A percentile compares a stretch with the other conserved stretches of the same genome.
These are phyloP conservation scores for Venustoraphidia nigricollis DNA, from an alignment of 2,888 invertebrate species.

Conservation along the genomic window DNA sequence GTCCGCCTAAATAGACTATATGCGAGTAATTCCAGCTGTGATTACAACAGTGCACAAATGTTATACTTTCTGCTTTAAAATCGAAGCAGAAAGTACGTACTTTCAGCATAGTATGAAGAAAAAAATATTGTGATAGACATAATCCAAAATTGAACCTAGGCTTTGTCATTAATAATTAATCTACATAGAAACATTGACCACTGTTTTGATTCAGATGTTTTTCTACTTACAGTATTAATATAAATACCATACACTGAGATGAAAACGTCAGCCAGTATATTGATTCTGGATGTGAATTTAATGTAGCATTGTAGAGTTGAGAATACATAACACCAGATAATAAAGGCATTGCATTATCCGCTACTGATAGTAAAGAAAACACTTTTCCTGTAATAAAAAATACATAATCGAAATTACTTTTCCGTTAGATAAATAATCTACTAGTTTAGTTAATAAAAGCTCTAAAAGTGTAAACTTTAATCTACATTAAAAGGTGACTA, in stretches of 20 bases:
- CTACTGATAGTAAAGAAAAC: conserved; percentile 61
- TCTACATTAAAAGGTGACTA: too few species aligned
- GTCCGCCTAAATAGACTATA: too few species aligned
- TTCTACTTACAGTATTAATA: conserved; percentile 48
- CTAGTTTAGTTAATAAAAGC: neutral
- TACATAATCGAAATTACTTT: neutral
- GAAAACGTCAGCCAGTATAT: conserved; percentile 58
- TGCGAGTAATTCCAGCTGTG: too few species aligned
- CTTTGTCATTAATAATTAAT: too few species aligned
- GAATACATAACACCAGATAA: conserved; percentile 58
- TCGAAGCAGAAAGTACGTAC: too few species aligned
- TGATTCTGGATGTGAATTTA: conserved; percentile 37
- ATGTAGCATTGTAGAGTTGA: conserved; percentile 54
- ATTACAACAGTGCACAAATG: too few species aligned
- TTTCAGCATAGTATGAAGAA: too few species aligned
- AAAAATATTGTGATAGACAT: too few species aligned
- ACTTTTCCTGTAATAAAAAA: conserved; percentile 44
- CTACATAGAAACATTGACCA: too few species aligned
- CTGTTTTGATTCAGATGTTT: neutral
- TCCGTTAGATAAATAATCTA: neutral
- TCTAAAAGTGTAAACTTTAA: too few species aligned
- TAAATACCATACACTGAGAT: conserved; percentile 50
- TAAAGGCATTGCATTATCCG: conserved; percentile 65
- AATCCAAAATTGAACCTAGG: too few species aligned
- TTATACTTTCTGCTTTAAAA: too few species aligned